Base-by-base conservation (phyloP, 2,113 vertebrate species). In the Sorex araneus region DNA sequence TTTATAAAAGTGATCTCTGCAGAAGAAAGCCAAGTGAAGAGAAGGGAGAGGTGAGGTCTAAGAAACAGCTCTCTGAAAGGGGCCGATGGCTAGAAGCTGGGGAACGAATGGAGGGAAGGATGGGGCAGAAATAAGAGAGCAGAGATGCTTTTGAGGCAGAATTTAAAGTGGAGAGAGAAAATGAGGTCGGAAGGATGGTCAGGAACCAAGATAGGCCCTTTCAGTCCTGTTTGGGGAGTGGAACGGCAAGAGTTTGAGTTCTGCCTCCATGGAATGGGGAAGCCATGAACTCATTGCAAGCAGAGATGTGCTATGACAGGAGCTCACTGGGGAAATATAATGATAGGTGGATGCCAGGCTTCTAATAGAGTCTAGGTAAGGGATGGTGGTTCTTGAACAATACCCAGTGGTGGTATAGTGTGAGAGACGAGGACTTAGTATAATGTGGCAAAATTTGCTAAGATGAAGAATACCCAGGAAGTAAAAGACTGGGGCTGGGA, bases 111-210 rank as follows among this genome's bases (percentile, higher is more conserved):
- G 57, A 60, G 21, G 18, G 57, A 60, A 23, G 57, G 19, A 23
- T 19, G 19, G 19, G 57, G 21, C 4, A 16, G 19, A 60, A 19
- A 21, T 5, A 21, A 23, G 57, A 23, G 21, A 18, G 57, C 2
- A 23, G 57, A 30, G 43, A 12, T 0, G 13, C 30, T 54, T 66
- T 60, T 67, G 47, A 88, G 25, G 11, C 4, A 80, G 27, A 54
- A 64, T 84, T 75, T 67, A 60, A 74, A 94, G 25, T 47, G 30
- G 2, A 84, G 8, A 78, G 32, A 76, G 73, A 60, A 82, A 76
- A 28, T 66, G 67, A 30, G 43, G 18, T 69, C 3, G 77, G 77
- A 47, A 28, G 30, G 70, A 19, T 18, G 16, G 40, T 66, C 23
- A 74, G 32, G 15, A 86, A 28, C 10, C 43, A 79, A 28, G 45